A percentile compares a stretch with the other conserved stretches of the same genome.
phyloP scores from a whole-genome alignment of 1,140 invertebrate genomes.

The Calycopis cecrops region DNA sequence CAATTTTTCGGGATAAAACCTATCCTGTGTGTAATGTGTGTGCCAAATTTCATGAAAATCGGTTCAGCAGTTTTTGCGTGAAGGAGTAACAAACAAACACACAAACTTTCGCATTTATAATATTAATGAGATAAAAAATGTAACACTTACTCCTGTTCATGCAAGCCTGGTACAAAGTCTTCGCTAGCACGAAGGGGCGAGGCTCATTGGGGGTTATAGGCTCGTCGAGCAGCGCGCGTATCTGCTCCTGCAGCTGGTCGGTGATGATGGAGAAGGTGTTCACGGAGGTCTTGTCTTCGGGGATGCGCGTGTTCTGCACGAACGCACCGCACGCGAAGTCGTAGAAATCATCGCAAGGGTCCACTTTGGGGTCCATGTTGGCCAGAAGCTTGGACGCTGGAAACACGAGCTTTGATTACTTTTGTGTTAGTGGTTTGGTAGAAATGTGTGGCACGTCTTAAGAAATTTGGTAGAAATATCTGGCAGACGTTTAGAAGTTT shows the following conservation, averaged over 20 bases:
- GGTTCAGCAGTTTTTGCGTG: too few species aligned
- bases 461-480: too few species aligned
- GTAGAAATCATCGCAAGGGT: constrained; percentile 96
- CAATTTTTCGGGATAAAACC: too few species aligned
- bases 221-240: constrained; percentile 84
- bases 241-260: constrained; percentile 86
- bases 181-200: constrained; percentile 84
- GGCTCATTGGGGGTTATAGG: constrained; percentile 79
- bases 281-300: constrained; percentile 87
- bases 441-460: too few species aligned
- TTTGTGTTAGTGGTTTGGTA: too few species aligned
- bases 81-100: too few species aligned
- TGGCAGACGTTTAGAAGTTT: too few species aligned
- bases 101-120: too few species aligned
- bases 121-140: too few species aligned
- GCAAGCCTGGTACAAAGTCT: constrained; percentile 87
- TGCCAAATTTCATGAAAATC: too few species aligned
- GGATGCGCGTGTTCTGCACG: constrained; percentile 82
- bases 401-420: constrained; percentile 23
- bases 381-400: constrained; percentile 81
- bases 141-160: constrained; percentile 87
- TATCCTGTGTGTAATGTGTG: too few species aligned
- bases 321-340: constrained; percentile 88
- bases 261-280: constrained; percentile 88
- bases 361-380: constrained; percentile 83